phyloP scores from a whole-genome alignment of 92 coral and sea anemone genomes.

The Heteractis magnifica region DNA sequence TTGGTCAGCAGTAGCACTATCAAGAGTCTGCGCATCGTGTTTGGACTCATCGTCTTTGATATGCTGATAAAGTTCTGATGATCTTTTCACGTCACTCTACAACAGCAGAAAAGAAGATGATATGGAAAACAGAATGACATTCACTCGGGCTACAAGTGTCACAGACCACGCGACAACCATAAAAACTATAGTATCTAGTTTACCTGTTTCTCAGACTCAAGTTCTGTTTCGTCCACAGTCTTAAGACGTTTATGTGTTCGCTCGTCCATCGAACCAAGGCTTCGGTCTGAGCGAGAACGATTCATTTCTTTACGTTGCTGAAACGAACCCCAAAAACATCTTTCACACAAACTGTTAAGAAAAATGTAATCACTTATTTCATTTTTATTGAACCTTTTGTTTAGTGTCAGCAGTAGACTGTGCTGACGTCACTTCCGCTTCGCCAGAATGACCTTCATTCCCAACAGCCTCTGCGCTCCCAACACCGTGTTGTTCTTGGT shows the following conservation, averaged over 20 bases:
- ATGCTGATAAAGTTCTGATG: conserved; percentile 88
- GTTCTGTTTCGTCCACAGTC: conserved; percentile 73
- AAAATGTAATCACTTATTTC: neutral
- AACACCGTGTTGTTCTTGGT: conserved; percentile 66
- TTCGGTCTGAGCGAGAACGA: conserved; percentile 92
- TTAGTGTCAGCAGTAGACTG: conserved; percentile 54
- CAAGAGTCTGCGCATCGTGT: conserved; percentile 92
- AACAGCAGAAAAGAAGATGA: neutral
- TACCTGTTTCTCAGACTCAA: conserved; percentile 3
- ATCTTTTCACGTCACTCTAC: conserved; percentile 45
- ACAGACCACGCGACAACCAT: neutral
- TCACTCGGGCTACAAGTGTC: neutral
- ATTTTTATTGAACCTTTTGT: conserved; percentile 52
- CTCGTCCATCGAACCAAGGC: conserved; percentile 89
- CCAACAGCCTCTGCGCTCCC: conserved; percentile 73
- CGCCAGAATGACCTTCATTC: conserved; percentile 76
- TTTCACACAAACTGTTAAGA: neutral
- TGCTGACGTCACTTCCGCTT: conserved; percentile 51
- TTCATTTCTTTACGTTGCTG: conserved; percentile 92
- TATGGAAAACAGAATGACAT: neutral
- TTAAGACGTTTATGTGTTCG: conserved; percentile 79
- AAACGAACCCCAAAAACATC: conserved; percentile 38
- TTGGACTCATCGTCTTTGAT: conserved; percentile 50
- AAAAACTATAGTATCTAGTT: neutral
- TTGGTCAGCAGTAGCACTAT: conserved; percentile 97